Percentiles rank a stretch among this genome's conserved stretches.
Evolutionary conservation across 2,113 vertebrate genomes (phyloP).

Genomic region (Ammospiza nelsoni): DNA sequence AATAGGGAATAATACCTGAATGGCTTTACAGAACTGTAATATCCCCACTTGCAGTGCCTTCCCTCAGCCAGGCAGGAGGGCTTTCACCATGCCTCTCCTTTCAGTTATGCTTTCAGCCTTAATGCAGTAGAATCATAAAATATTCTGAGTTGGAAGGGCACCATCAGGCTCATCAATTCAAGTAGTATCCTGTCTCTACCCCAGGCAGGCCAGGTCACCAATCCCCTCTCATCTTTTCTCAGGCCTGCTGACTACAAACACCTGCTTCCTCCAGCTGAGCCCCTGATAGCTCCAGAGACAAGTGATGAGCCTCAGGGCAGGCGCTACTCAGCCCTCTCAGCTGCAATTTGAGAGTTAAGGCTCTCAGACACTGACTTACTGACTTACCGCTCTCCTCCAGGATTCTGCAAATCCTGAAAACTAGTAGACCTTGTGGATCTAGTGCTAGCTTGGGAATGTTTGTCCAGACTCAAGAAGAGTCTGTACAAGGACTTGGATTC

Average conservation of each 20-base stretch:
- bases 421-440: not conserved
- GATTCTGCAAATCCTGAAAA: not conserved
- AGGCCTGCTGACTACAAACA: not conserved
- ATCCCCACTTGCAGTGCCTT: not conserved
- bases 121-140: not conserved
- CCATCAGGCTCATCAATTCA: not conserved
- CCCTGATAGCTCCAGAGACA: not conserved
- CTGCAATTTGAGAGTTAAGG: not conserved
- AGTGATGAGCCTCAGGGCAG: not conserved
- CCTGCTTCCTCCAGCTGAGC: not conserved
- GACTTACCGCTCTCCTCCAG: not conserved
- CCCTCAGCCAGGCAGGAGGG: not conserved
- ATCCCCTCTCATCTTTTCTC: not conserved
- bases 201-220: not conserved
- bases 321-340: not conserved
- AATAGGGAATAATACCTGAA: not conserved
- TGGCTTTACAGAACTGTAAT: not conserved
- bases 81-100: not conserved
- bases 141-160: not conserved
- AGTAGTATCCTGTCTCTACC: rapidly evolving
- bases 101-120: not conserved
- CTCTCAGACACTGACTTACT: not conserved
- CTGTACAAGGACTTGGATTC: not conserved
- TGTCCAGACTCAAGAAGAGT: not conserved
- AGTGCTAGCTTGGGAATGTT: not conserved